Evolutionary conservation across 1,140 invertebrate genomes (phyloP), one percentile per base, ranked within the genome.

Genomic region (Conopomorpha cramerella): DNA sequence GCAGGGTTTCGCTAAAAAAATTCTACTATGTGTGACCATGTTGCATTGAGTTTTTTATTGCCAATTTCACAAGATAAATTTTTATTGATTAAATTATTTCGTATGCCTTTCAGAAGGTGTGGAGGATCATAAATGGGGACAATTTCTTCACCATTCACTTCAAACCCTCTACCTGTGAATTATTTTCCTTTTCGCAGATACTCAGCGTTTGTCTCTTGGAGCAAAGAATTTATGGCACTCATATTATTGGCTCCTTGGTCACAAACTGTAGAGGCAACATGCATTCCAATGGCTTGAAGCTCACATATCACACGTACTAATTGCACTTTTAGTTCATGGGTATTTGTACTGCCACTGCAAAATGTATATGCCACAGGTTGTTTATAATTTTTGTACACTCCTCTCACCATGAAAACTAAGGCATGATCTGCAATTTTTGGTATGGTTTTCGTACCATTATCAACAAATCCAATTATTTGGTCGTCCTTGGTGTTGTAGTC

Each of bases 171-270:
- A n/a, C n/a, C n/a, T n/a, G n/a, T n/a, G n/a, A n/a, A n/a, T n/a
- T 35, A 12, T 30, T 26, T 16, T 43, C 14, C 25, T n/a, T 28
- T 15, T 46, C 25, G 26, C 45, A 44, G n/a, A n/a, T n/a, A n/a
- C 31, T 34, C 35, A 26, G 6, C 16, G 31, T 36, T 43, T 25
- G 46, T 44, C 4, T 52, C 43, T 7, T 29, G 14, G 8, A 40
- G 28, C 2, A 43, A 26, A 6, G 2, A 28, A 25, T 46, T 49
- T 13, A 53, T 50, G 3, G 42, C 39, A 36, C 43, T 39, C 3
- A 46, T 48, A 48, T 55, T 51, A 15, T 43, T 35, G 18, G 37
- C 1, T 1, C 34, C 33, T 32, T 49, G 50, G 28, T 52, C 46
- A 37, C 50, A 46, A 12, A 49, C 34, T 11, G 46, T 46, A 2